Conservation (phyloP, 2,113 vertebrate genomes). For the Pholis gunnellus region DNA sequence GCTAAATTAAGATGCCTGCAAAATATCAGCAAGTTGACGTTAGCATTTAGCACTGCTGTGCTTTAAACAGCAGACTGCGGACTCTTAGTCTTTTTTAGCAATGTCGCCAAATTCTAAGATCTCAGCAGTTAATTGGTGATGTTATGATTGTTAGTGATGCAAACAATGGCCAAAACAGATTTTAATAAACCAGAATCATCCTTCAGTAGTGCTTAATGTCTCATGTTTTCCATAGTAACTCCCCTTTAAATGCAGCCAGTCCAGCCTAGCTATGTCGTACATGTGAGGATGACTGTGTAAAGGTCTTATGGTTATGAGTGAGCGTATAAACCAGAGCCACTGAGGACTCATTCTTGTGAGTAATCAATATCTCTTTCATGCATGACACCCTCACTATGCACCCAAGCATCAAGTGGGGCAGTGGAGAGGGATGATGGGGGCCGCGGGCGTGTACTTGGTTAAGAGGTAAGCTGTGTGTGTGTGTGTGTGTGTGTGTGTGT, state of each 20-base stretch:
- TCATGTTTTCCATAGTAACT: background rate
- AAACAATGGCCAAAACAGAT: background rate
- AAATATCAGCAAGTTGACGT: background rate
- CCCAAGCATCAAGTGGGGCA: slow-evolving; percentile 47
- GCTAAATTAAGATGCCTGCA: background rate
- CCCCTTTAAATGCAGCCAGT: background rate
- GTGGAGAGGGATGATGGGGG: slow-evolving; percentile 20
- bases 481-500: background rate
- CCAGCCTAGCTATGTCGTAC: background rate
- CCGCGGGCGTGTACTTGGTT: background rate
- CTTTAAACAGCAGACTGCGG: background rate
- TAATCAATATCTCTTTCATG: slow-evolving; percentile 84
- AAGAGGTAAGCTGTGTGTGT: background rate
- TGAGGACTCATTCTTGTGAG: slow-evolving; percentile 70
- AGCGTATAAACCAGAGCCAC: slow-evolving; percentile 28
- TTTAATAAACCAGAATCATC: background rate
- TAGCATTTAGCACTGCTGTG: background rate
- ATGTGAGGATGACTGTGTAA: background rate
- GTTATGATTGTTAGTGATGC: background rate
- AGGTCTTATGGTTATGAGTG: slow-evolving; percentile 6
- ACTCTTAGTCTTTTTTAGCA: background rate
- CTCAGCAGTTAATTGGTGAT: background rate
- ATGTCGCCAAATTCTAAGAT: background rate
- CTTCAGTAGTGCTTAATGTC: background rate
- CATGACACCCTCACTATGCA: slow-evolving; percentile 79